A percentile compares a stretch with the other conserved stretches of the same genome.
Conservation (phyloP, 2,797 vertebrate genomes). For the Lacerta viridis region DNA sequence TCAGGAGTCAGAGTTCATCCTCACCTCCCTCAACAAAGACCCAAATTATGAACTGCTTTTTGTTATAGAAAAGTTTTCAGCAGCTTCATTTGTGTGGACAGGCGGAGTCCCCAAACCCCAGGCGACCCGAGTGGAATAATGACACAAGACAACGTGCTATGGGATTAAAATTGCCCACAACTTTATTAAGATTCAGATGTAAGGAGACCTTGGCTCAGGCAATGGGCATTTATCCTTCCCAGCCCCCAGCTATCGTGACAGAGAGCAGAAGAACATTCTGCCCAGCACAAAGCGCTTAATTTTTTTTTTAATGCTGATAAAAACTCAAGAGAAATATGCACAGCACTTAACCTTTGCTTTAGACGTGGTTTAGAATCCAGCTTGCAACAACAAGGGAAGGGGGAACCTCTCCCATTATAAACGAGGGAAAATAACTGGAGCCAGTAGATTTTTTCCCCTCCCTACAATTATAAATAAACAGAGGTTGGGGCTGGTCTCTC, state of each 20-base stretch:
- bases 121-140: too few species aligned
- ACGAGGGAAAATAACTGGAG: not conserved
- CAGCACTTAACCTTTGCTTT: constrained; percentile 40
- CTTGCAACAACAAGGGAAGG: constrained; percentile 16
- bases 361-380: constrained; percentile 31
- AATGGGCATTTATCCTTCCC: too few species aligned
- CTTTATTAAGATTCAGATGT: too few species aligned
- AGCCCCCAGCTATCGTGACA: constrained; percentile 46
- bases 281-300: constrained; percentile 46
- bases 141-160: too few species aligned
- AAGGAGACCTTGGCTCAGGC: too few species aligned
- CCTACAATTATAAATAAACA: not conserved
- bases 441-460: not conserved
- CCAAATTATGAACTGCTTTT: not conserved
- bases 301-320: constrained; percentile 13
- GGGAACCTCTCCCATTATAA: not conserved
- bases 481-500: not conserved
- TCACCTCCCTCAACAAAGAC: not conserved
- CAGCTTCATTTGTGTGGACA: not conserved
- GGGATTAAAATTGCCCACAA: too few species aligned
- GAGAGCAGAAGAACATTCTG: constrained; percentile 22
- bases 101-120: too few species aligned
- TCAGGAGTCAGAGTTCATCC: not conserved
- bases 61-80: not conserved
- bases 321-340: constrained; percentile 44